Base-by-base conservation (phyloP, 1,140 invertebrate genomes). In the Myzus persicae region DNA sequence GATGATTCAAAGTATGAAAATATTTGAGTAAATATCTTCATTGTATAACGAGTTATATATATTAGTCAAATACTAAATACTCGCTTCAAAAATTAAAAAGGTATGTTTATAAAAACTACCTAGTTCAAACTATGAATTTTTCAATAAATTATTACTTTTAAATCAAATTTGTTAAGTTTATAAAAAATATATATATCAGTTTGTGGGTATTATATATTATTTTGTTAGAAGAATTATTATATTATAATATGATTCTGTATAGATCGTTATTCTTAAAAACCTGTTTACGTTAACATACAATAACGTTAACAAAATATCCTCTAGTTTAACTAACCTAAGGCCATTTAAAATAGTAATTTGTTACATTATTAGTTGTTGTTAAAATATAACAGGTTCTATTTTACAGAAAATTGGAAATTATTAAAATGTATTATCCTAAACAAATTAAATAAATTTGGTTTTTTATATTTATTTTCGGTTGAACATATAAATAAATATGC, bases 231-330 rank as follows among this genome's bases (percentile, higher is more conserved):
- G 14, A 36, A 48, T 48, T 84, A 88, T 22, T 51, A 88, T 48
- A 20, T 89, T 44, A 42, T 22, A 24, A 9, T 87, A 20, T 51
- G 3, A 89, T 54, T 40, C 48, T 54, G 5, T 14, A 14, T 18
- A 24, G 9, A 54, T 54, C 22, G 36, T 89, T 38, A 36, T 89
- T 54, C 7, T 89, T 54, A 26, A 89, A 40, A 89, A 89, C 88
- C 88, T 40, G 88, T 89, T 89, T 89, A 26, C 22, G 22, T 40
- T 38, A 51, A 51, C 26, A 40, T 44, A 89, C n/a, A 38, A 51
- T 54, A 89, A 54, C 14, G 9, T 89, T 89, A 89, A 89, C 88
- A 89, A 54, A 89, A 48, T 48, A 48, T 89, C 54, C 54, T 40
- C 48, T 54, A 38, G 46, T 26, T 48, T 6, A 1, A 46, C 85